These are phyloP conservation scores for Galeopsomyia nigrocyanea DNA, from an alignment of 2,888 invertebrate genomes.

Conservation along the genomic window DNA sequence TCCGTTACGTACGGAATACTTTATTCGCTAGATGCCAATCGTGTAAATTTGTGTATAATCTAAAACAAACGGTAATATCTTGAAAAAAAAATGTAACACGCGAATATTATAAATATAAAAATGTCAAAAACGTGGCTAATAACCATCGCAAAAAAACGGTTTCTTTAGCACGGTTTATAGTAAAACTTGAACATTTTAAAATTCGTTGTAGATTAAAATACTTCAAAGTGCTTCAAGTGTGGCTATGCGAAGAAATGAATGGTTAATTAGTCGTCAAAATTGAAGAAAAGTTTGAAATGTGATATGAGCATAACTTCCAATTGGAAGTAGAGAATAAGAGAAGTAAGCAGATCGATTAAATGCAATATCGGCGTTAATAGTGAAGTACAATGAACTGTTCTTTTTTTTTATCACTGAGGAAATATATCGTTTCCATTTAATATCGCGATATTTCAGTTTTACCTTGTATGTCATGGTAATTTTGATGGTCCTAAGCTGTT, in stretches of 20 bases:
- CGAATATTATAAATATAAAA: constrained; percentile 20
- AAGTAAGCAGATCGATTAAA: constrained; percentile 9
- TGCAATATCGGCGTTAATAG: constrained; percentile 44
- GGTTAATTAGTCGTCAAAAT: constrained; percentile 3
- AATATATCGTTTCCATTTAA: constrained; percentile 34
- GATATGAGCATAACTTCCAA: constrained; percentile 45
- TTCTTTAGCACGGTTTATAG: no score
- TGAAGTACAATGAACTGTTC: constrained; percentile 38
- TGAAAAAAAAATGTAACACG: constrained; percentile 27
- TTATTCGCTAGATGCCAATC: constrained; percentile 41
- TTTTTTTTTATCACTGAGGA: constrained; percentile 18
- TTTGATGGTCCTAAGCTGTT: constrained; percentile 63
- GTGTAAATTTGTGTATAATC: constrained; percentile 50
- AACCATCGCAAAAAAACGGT: no score
- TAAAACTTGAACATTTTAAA: no score
- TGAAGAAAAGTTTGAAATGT: constrained; percentile 40
- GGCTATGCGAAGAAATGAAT: background rate
- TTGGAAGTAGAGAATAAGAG: constrained; percentile 33
- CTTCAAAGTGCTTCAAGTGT: no score
- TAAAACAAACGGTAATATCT: constrained; percentile 38
- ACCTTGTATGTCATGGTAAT: constrained; percentile 49
- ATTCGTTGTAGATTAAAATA: no score
- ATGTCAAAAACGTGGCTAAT: no score
- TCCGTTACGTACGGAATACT: no score
- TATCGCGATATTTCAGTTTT: constrained; percentile 34